phyloP scores from a whole-genome alignment of 1,140 invertebrate species.

The Cotesia vestalis region DNA sequence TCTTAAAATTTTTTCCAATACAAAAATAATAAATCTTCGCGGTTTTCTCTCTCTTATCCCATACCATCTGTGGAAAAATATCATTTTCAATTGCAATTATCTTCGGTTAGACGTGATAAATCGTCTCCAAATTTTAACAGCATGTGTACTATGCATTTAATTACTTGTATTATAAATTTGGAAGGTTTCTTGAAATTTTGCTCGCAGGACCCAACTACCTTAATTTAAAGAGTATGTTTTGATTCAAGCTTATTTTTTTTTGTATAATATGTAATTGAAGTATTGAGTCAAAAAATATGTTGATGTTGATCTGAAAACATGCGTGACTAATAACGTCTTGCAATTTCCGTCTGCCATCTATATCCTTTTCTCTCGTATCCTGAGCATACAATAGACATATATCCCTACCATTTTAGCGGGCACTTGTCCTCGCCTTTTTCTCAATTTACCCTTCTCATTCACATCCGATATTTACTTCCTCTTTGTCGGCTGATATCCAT shows the following conservation, averaged over 20 bases:
- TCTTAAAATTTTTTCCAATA: too few relatives aligned
- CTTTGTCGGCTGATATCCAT: conserved; percentile 48
- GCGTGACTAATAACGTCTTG: conserved; percentile 19
- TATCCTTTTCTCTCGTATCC: not conserved
- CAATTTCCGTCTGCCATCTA: conserved; percentile 40
- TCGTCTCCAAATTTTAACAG: too few relatives aligned
- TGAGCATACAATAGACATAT: not conserved
- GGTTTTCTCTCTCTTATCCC: too few relatives aligned
- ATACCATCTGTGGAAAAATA: too few relatives aligned
- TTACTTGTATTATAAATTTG: too few relatives aligned
- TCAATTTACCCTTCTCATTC: not conserved
- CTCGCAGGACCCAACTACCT: too few relatives aligned
- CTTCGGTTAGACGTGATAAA: too few relatives aligned
- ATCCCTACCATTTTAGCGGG: conserved; percentile 20
- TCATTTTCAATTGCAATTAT: too few relatives aligned
- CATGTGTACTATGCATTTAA: too few relatives aligned
- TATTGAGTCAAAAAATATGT: conserved; percentile 27
- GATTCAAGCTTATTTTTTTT: not conserved
- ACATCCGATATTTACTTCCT: conserved; percentile 34
- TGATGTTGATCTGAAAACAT: conserved; percentile 26
- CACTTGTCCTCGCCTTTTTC: not conserved
- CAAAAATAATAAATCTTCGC: too few relatives aligned
- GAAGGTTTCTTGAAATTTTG: too few relatives aligned
- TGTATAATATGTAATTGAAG: not conserved
- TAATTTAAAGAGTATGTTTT: too few relatives aligned